Conservation (phyloP, 2,113 vertebrate genomes). For the Macrotis lagotis region DNA sequence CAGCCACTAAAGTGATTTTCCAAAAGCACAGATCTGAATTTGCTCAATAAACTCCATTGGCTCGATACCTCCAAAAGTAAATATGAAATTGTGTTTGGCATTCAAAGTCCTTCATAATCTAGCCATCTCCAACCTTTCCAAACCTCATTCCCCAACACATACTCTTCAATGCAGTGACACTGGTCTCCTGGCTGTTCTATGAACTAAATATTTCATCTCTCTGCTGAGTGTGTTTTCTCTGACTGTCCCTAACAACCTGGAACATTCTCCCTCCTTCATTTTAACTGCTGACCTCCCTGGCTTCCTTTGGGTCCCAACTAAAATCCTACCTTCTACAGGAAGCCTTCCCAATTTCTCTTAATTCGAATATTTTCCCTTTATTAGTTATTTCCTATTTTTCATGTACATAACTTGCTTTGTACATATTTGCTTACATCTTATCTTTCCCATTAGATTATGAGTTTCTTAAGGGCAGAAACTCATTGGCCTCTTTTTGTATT, state of each 20-base stretch:
- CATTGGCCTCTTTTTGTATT: not conserved
- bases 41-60: not conserved
- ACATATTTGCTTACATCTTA: not conserved
- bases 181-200: not conserved
- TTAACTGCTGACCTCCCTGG: not conserved
- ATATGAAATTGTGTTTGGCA: not conserved
- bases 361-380: not conserved
- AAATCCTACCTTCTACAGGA: not conserved
- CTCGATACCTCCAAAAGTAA: not conserved
- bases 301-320: not conserved
- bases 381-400: not conserved
- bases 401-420: not conserved
- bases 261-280: not conserved
- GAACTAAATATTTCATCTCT: not conserved
- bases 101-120: not conserved
- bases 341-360: not conserved
- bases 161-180: not conserved
- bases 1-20: not conserved
- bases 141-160: not conserved
- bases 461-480: not conserved
- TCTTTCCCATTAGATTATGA: not conserved
- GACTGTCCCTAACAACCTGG: not conserved
- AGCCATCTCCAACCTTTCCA: not conserved
- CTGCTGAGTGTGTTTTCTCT: not conserved
- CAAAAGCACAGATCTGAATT: not conserved